Evolutionary conservation across 2,113 vertebrate genomes (phyloP).

Genomic region (Eretmochelys imbricata): DNA sequence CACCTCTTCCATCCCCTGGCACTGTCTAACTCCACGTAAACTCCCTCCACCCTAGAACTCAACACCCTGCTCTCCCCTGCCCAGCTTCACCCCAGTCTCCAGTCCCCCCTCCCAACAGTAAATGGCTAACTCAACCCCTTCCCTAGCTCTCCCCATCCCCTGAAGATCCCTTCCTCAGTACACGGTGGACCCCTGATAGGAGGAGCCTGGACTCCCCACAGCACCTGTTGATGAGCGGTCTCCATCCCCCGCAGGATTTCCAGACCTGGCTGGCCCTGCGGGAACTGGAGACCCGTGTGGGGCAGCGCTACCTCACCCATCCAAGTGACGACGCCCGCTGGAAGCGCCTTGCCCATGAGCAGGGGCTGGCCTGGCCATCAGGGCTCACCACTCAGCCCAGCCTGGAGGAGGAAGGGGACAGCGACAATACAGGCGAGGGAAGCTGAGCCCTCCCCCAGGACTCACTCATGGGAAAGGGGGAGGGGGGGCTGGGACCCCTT

Average conservation of each 20-base stretch:
- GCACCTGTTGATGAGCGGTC: neutral
- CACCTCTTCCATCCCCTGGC: neutral
- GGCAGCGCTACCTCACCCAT: neutral
- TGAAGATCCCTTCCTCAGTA: neutral
- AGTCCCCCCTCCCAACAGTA: too few species aligned
- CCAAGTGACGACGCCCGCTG: neutral
- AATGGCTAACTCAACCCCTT: neutral
- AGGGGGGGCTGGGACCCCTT: neutral
- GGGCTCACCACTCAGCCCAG: constrained; percentile 75
- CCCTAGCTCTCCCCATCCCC: neutral
- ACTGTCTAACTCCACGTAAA: neutral
- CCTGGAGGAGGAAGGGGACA: constrained; percentile 76
- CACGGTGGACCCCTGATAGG: neutral
- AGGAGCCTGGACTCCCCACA: neutral
- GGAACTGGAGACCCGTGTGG: neutral
- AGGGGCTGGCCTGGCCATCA: neutral
- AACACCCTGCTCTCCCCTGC: neutral
- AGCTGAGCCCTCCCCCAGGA: neutral
- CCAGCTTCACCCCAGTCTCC: neutral
- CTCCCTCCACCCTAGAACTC: neutral
- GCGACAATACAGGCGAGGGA: neutral
- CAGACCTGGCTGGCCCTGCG: neutral
- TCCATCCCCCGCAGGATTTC: neutral
- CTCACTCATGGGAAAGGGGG: neutral
- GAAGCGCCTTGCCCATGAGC: too few species aligned